Evolutionary conservation across 2,888 invertebrate genomes (phyloP).

Genomic region (Cantharis flavilabris): DNA sequence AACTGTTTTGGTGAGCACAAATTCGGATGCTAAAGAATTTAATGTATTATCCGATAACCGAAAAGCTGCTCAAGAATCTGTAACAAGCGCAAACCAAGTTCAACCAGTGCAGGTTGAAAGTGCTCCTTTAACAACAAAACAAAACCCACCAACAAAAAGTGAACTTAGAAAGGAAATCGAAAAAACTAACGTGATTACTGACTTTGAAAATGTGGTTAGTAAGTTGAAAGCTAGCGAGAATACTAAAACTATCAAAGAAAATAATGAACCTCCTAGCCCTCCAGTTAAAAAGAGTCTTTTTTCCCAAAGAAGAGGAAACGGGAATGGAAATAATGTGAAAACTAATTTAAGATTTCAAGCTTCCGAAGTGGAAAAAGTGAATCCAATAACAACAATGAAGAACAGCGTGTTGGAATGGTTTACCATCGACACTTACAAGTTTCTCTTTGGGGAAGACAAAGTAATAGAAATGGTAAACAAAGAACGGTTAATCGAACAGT

Average conservation of each 20-base stretch:
- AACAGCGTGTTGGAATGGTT: conserved; percentile 70
- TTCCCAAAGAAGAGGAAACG: background rate
- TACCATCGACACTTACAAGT: conserved; percentile 67
- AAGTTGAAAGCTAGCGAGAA: no score
- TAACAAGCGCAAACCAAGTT: no score
- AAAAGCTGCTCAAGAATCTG: no score
- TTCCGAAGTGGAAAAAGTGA: background rate
- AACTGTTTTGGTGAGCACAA: no score
- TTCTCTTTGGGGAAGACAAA: conserved; percentile 65
- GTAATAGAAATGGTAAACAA: conserved; percentile 62
- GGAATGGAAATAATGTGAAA: background rate
- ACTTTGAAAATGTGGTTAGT: no score
- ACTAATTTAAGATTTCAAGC: background rate
- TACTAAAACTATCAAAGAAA: background rate
- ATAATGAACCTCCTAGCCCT: background rate
- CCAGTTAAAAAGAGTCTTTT: background rate
- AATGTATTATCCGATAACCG: no score
- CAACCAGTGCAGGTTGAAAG: no score
- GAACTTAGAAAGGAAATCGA: no score
- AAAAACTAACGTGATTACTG: no score
- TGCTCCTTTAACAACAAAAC: no score
- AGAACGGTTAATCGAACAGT: conserved; percentile 61
- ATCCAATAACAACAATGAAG: conserved; percentile 57
- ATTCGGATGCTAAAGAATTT: no score
- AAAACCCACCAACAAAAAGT: no score